Percentiles rank a stretch among this genome's conserved stretches.
Conservation (phyloP, 2,888 invertebrate species). For the Meiosimyza platycephala region DNA sequence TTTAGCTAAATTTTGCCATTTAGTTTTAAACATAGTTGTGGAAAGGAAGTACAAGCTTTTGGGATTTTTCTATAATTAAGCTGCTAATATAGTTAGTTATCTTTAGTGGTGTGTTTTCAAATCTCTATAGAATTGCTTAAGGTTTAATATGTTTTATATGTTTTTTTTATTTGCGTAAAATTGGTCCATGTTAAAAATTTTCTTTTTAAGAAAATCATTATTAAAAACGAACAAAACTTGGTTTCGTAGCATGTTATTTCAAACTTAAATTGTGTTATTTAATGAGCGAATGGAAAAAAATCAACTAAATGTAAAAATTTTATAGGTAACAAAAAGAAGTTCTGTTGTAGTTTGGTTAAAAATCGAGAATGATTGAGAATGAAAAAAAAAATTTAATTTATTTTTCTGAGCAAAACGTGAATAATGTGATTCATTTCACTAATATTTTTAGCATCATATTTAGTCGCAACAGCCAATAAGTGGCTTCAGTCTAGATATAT, state of each 20-base stretch:
- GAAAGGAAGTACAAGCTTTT: background rate
- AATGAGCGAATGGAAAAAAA: too few relatives aligned
- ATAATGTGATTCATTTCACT: too few relatives aligned
- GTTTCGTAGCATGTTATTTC: constrained; percentile 41
- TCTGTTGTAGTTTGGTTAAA: too few relatives aligned
- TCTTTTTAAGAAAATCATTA: constrained; percentile 39
- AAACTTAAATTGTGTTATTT: background rate
- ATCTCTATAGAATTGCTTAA: constrained; percentile 16
- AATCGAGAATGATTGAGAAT: too few relatives aligned
- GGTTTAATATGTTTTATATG: constrained; percentile 30
- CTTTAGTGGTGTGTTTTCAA: constrained; percentile 11
- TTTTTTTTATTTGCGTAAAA: constrained; percentile 47
- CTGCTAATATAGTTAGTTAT: constrained; percentile 2
- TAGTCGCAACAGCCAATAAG: too few relatives aligned
- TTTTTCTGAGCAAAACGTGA: too few relatives aligned
- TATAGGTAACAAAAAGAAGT: too few relatives aligned
- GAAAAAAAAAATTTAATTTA: too few relatives aligned
- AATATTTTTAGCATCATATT: too few relatives aligned
- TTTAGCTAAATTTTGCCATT: background rate
- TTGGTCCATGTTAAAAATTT: constrained; percentile 62
- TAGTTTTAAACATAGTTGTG: too few relatives aligned
- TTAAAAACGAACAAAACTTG: constrained; percentile 45
- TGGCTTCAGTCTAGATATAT: too few relatives aligned
- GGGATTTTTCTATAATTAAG: constrained; percentile 6
- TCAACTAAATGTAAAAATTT: too few relatives aligned